A percentile compares a stretch with the other conserved stretches of the same genome.
Conservation (phyloP, 2,888 invertebrate genomes). For the Girardia tigrina region DNA sequence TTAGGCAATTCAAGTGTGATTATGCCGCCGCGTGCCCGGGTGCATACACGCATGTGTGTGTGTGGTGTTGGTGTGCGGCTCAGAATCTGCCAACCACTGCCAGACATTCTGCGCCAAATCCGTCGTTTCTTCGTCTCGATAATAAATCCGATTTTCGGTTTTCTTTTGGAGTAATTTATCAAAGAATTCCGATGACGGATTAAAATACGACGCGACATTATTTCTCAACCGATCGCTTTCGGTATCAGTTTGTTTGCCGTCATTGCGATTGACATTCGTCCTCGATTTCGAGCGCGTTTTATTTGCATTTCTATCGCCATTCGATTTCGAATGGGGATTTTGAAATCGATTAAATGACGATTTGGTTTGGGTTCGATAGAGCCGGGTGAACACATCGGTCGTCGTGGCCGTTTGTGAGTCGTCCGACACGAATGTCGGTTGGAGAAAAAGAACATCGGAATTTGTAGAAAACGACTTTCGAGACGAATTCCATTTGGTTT, state of each 20-base stretch:
- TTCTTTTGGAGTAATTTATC: background rate
- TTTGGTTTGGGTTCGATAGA: conserved; percentile 17
- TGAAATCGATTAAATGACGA: background rate
- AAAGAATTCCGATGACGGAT: conserved; percentile 3
- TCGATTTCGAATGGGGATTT: background rate
- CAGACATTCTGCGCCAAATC: background rate
- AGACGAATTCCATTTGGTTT: background rate
- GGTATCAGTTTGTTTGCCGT: background rate
- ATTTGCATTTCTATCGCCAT: background rate
- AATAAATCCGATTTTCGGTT: background rate
- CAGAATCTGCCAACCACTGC: conserved; percentile 2
- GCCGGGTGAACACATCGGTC: background rate
- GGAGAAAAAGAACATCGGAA: background rate
- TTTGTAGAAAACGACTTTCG: background rate
- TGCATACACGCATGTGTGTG: too few relatives aligned
- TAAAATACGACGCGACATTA: background rate
- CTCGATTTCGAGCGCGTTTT: background rate
- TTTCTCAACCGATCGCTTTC: background rate
- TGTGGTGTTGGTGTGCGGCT: too few relatives aligned
- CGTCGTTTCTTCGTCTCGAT: background rate
- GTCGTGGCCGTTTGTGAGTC: background rate
- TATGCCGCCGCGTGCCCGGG: too few relatives aligned
- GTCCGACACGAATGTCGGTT: conserved; percentile 3
- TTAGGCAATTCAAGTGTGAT: too few relatives aligned
- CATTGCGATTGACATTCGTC: background rate